phyloP scores from a whole-genome alignment of 2,113 vertebrate genomes.

The Indicator maculatus region DNA sequence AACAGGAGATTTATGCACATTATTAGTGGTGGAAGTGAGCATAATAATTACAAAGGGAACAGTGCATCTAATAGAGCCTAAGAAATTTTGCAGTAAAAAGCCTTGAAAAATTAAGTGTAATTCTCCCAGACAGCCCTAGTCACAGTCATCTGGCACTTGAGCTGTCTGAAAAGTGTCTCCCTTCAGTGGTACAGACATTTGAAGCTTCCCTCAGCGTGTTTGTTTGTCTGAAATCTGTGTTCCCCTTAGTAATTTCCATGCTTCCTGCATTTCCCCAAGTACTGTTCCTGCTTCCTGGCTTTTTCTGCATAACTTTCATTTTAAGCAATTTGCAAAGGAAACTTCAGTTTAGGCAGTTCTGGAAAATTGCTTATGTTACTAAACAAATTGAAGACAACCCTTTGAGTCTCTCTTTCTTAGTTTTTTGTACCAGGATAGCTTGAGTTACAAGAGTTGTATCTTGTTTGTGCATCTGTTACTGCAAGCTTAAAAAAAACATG shows the following conservation, averaged over 20 bases:
- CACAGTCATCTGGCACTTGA: conserved; percentile 2
- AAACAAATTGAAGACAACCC: not conserved
- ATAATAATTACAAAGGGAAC: conserved; percentile 16
- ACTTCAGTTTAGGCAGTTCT: conserved; percentile 7
- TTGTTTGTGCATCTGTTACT: not conserved
- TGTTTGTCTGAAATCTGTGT: conserved; percentile 28
- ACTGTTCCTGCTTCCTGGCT: conserved; percentile 27
- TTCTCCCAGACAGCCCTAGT: not conserved
- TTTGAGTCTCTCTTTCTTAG: not conserved
- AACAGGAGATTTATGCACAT: conserved; percentile 17
- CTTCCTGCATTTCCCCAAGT: conserved; percentile 22
- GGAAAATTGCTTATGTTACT: conserved; percentile 40
- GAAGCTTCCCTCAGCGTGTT: conserved; percentile 8
- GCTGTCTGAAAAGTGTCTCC: conserved; percentile 39
- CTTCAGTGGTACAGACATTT: not conserved
- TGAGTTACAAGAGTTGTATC: not conserved
- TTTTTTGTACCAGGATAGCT: not conserved
- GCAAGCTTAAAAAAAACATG: not conserved
- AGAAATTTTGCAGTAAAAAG: conserved; percentile 39
- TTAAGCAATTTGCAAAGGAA: conserved; percentile 44
- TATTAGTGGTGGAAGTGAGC: conserved; percentile 21
- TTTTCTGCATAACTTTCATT: conserved; percentile 14
- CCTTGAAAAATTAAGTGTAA: conserved; percentile 30
- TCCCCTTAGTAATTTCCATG: conserved; percentile 19
- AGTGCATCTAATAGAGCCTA: not conserved